A percentile compares a stretch with the other conserved stretches of the same genome.
Conservation (phyloP, 1,140 invertebrate species). For the Periplaneta americana region DNA sequence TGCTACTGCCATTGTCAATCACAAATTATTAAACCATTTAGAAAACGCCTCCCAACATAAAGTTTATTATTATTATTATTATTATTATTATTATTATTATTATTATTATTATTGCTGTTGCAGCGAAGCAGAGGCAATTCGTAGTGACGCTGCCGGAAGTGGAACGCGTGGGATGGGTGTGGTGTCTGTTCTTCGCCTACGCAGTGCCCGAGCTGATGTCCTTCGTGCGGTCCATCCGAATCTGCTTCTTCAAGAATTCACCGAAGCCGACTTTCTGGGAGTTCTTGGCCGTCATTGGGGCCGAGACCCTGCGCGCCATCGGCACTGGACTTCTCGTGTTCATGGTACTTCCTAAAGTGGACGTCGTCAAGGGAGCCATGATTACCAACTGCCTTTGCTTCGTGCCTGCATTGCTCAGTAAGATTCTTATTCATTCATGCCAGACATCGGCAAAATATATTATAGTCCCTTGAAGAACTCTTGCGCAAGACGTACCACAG, state of each 20-base stretch:
- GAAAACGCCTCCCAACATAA: too few species aligned
- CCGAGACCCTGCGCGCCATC: constrained; percentile 81
- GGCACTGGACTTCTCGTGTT: constrained; percentile 82
- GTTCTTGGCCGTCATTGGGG: constrained; percentile 64
- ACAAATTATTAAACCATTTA: too few species aligned
- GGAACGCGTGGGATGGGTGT: constrained; percentile 87
- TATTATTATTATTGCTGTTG: constrained; percentile 21
- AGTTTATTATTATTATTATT: too few species aligned
- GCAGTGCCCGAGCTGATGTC: constrained; percentile 82
- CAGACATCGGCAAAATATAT: neutral
- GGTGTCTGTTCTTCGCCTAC: constrained; percentile 84
- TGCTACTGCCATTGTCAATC: too few species aligned
- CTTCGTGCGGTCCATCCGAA: constrained; percentile 73
- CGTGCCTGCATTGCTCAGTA: constrained; percentile 68
- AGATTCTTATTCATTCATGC: neutral
- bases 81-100: too few species aligned
- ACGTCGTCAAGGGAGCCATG: constrained; percentile 89
- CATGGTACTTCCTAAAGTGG: constrained; percentile 80
- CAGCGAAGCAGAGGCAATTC: constrained; percentile 78
- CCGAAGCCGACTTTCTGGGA: constrained; percentile 54
- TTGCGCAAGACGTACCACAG: neutral
- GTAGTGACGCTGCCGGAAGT: constrained; percentile 69
- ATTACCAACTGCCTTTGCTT: constrained; percentile 90
- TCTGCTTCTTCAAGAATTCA: constrained; percentile 86
- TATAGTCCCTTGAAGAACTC: neutral